Evolutionary conservation across 2,888 invertebrate species (phyloP).

Genomic region (Caenorhabditis becei): DNA sequence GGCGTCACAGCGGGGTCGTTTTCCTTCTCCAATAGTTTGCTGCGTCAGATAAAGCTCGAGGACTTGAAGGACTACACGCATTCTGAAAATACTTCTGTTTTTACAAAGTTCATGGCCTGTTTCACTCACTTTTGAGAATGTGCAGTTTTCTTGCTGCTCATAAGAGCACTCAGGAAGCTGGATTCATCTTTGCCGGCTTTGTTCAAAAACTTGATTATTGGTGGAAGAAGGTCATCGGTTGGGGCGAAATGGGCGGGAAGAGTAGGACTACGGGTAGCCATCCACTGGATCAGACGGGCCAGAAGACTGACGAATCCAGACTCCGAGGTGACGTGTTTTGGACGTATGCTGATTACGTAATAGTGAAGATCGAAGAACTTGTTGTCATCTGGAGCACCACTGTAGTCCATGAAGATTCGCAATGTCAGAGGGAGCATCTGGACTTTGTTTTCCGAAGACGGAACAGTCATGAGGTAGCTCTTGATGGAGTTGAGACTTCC

Average conservation of each 20-base stretch:
- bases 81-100: too few relatives aligned
- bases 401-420: conserved; percentile 62
- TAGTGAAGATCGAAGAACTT: conserved; percentile 64
- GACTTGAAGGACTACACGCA: conserved; percentile 73
- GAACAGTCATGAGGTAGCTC: conserved; percentile 66
- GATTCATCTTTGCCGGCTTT: conserved; percentile 67
- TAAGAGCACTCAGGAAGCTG: conserved; percentile 59
- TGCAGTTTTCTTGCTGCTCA: conserved; percentile 67
- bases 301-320: conserved; percentile 70
- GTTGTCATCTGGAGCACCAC: conserved; percentile 45
- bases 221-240: conserved; percentile 60
- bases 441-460: conserved; percentile 68
- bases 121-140: conserved; percentile 65
- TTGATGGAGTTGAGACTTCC: conserved; percentile 45
- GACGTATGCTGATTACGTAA: conserved; percentile 73
- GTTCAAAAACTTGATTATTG: conserved; percentile 59
- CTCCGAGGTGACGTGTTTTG: conserved; percentile 74
- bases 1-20: conserved; percentile 58
- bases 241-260: conserved; percentile 48
- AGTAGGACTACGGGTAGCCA: conserved; percentile 27
- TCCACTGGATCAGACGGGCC: conserved; percentile 64
- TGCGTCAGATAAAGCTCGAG: conserved; percentile 74
- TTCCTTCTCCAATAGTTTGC: conserved; percentile 70
- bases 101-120: not conserved
- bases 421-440: conserved; percentile 62